Evolutionary conservation across 2,797 vertebrate species (phyloP).

Genomic region (Dallia pectoralis): DNA sequence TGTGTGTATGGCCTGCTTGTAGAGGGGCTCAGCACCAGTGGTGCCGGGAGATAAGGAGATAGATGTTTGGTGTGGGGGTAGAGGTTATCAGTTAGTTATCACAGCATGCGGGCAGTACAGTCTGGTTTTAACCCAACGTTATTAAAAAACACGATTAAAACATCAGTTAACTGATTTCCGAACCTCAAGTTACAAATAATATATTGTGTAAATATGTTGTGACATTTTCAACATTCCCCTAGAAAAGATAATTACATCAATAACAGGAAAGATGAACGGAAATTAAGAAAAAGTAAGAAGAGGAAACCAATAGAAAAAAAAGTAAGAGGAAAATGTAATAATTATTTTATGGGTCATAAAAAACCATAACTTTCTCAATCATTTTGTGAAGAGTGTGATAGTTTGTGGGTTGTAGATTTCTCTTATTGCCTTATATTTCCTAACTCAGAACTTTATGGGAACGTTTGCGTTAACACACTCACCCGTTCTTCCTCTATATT

Average conservation of each 20-base stretch:
- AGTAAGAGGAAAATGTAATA: neutral
- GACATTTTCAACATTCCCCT: too few relatives aligned
- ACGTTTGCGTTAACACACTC: too few relatives aligned
- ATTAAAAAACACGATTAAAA: too few relatives aligned
- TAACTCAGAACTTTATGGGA: too few relatives aligned
- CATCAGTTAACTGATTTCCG: too few relatives aligned
- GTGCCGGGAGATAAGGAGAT: slow-evolving; percentile 53
- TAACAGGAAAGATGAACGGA: neutral
- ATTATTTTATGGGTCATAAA: neutral
- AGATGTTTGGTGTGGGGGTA: slow-evolving; percentile 28
- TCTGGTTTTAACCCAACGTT: neutral
- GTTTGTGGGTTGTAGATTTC: too few relatives aligned
- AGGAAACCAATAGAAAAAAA: neutral
- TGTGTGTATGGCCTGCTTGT: slow-evolving; percentile 19
- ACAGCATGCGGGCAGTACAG: neutral
- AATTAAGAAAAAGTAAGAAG: neutral
- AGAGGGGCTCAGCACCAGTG: slow-evolving; percentile 36
- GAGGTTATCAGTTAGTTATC: slow-evolving; percentile 9
- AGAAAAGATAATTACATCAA: neutral
- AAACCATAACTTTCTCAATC: neutral
- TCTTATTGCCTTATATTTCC: too few relatives aligned
- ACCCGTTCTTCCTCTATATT: too few relatives aligned
- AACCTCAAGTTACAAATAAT: too few relatives aligned
- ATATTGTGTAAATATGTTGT: too few relatives aligned
- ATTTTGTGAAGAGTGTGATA: neutral